Evolutionary conservation across 2,888 invertebrate genomes (phyloP).

Genomic region (Mythimna loreyi): DNA sequence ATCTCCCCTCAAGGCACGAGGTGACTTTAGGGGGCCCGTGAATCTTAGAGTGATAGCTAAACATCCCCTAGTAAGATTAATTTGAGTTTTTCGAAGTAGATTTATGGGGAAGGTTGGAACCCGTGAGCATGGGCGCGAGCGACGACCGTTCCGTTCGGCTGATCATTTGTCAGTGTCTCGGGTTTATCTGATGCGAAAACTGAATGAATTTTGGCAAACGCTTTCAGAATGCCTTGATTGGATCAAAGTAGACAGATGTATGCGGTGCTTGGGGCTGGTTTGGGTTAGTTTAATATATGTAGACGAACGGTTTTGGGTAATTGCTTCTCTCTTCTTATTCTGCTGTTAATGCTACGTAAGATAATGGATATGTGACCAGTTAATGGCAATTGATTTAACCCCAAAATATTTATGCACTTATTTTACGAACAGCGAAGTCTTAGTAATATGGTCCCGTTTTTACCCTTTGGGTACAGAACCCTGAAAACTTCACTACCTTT

Average conservation of each 20-base stretch:
- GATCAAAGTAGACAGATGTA: slow-evolving; percentile 56
- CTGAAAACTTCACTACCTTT: too few species aligned
- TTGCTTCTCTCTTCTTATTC: background rate
- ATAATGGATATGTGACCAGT: background rate
- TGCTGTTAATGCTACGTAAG: too few species aligned
- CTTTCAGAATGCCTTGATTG: slow-evolving; percentile 55
- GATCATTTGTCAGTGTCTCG: slow-evolving; percentile 84
- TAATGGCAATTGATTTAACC: background rate
- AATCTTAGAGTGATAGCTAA: slow-evolving; percentile 69
- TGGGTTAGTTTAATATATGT: slow-evolving; percentile 6
- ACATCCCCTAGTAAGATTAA: slow-evolving; percentile 79
- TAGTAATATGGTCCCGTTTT: too few species aligned
- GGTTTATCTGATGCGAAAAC: slow-evolving; percentile 80
- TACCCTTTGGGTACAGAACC: too few species aligned
- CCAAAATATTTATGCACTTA: background rate
- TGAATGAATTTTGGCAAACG: slow-evolving; percentile 78
- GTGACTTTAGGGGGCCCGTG: slow-evolving; percentile 45
- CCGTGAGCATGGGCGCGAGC: slow-evolving; percentile 74
- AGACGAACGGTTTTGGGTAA: background rate
- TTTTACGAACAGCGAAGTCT: too few species aligned
- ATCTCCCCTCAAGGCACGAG: slow-evolving; percentile 43
- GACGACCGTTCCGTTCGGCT: slow-evolving; percentile 74
- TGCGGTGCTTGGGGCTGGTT: slow-evolving; percentile 42
- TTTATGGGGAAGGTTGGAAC: slow-evolving; percentile 80
- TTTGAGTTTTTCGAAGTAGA: slow-evolving; percentile 85